phyloP scores from a whole-genome alignment of 2,797 vertebrate species.

The Sphenopsis melanotis region DNA sequence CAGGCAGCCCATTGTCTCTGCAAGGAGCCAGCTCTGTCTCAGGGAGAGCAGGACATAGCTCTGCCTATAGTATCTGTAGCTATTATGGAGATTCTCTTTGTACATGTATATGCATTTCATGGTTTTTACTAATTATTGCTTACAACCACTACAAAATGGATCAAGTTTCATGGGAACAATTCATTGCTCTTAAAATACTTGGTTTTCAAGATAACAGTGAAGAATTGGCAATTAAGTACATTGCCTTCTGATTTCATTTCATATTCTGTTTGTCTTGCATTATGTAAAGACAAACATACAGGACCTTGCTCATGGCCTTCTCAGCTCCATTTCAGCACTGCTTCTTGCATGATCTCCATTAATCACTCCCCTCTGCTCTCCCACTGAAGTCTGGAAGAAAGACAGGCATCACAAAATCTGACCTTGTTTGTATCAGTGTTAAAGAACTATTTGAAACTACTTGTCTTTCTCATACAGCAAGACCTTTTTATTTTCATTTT shows the following conservation, averaged over 20 bases:
- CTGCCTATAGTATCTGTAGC: background rate
- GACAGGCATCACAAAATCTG: background rate
- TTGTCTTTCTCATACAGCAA: background rate
- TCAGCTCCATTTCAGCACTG: background rate
- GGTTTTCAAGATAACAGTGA: background rate
- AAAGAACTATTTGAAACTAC: background rate
- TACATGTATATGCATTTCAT: fast-evolving
- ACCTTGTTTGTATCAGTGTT: background rate
- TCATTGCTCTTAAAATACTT: background rate
- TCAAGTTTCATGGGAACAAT: background rate
- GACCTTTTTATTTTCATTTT: background rate
- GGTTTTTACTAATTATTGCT: background rate
- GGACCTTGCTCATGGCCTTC: background rate
- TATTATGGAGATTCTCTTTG: background rate
- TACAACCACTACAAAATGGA: background rate
- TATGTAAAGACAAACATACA: background rate
- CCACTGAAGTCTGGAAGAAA: background rate
- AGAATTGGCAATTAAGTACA: background rate
- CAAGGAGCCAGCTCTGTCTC: background rate
- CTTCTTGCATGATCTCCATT: background rate
- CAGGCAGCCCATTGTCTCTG: background rate
- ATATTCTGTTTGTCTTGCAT: background rate
- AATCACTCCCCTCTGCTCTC: background rate
- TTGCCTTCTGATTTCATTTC: background rate
- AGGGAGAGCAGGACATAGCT: background rate